phyloP scores from a whole-genome alignment of 2,113 vertebrate genomes.

The Eleginops maclovinus region DNA sequence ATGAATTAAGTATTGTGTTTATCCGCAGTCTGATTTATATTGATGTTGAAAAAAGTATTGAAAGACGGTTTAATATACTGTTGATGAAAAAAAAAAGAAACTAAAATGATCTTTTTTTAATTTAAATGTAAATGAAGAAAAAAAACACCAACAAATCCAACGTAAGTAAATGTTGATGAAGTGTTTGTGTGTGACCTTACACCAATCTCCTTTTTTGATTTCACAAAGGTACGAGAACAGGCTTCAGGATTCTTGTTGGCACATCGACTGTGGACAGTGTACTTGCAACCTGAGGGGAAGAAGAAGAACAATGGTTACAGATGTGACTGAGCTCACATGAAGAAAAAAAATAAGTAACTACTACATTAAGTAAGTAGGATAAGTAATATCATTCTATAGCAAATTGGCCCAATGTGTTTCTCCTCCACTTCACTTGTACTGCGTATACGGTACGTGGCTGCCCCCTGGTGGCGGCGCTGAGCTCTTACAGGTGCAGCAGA shows the following conservation, averaged over 20 bases:
- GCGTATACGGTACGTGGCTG: constrained; percentile 10
- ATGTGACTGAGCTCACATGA: background rate
- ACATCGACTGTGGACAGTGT: constrained; percentile 91
- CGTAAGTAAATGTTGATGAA: background rate
- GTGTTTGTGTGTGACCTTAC: constrained; percentile 80
- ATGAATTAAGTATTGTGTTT: no score
- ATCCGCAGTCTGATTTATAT: no score
- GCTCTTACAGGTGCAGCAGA: constrained; percentile 91
- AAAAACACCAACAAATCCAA: background rate
- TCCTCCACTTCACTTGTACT: background rate
- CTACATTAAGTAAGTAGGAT: no score
- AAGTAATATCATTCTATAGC: background rate
- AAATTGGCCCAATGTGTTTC: background rate
- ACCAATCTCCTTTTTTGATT: constrained; percentile 87
- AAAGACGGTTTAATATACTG: background rate
- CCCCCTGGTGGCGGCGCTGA: constrained; percentile 55
- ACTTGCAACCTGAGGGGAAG: constrained; percentile 87
- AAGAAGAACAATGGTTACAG: constrained; percentile 9
- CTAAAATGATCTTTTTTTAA: background rate
- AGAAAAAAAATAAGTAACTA: no score
- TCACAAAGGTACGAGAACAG: constrained; percentile 91
- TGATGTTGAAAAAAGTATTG: background rate
- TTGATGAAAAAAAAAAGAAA: background rate
- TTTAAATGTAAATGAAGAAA: background rate
- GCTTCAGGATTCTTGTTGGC: constrained; percentile 87